These are phyloP conservation scores for Synaphobranchus kaupii DNA, from an alignment of 2,797 vertebrate genomes.

Conservation along the genomic window DNA sequence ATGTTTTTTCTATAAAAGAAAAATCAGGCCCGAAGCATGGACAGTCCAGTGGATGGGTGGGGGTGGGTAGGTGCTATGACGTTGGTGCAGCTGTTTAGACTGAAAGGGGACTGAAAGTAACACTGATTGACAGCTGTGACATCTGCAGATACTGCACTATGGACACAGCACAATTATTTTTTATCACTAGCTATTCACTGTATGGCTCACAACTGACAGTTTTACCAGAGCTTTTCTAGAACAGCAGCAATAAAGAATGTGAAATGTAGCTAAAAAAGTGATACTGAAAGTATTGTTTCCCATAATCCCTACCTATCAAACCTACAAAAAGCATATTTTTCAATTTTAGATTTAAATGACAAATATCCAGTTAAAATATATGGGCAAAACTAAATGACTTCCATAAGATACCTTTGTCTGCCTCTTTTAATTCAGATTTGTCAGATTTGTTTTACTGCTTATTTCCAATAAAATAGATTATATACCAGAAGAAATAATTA, in stretches of 20 bases:
- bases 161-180: neutral
- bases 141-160: neutral
- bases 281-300: no score
- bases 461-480: no score
- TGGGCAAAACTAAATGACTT: no score
- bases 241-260: neutral
- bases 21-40: neutral
- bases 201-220: neutral
- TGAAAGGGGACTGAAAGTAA: neutral
- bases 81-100: slow-evolving; percentile 12
- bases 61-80: neutral
- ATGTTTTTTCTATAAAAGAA: neutral
- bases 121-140: slow-evolving; percentile 20
- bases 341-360: no score
- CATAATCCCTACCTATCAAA: no score
- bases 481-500: no score
- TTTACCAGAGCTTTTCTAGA: neutral
- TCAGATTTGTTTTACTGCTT: no score
- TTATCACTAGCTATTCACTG: neutral
- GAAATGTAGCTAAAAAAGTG: no score
- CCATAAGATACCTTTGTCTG: no score
- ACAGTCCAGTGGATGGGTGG: neutral
- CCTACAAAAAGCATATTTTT: no score
- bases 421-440: no score
- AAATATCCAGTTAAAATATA: no score